Percentiles rank a stretch among this genome's conserved stretches.
Evolutionary conservation across 2,888 invertebrate species (phyloP).

Genomic region (Malthinus flaveolus): DNA sequence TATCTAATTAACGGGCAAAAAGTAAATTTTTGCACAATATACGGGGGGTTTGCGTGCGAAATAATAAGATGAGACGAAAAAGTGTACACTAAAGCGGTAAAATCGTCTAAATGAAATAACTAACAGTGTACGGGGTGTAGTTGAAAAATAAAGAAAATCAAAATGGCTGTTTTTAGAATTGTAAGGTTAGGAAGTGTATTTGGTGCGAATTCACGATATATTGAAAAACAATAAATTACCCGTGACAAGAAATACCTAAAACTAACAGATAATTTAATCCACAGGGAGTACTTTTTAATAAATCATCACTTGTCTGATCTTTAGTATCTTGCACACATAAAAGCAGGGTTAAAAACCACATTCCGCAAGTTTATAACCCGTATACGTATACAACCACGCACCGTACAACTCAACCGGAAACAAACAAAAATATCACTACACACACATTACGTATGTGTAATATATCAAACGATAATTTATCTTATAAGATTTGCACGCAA

Average conservation of each 20-base stretch:
- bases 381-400: slow-evolving; percentile 22
- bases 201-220: neutral
- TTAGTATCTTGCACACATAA: slow-evolving; percentile 13
- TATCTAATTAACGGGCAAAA: no score
- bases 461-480: no score
- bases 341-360: slow-evolving; percentile 21
- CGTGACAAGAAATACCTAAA: slow-evolving; percentile 1
- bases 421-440: slow-evolving; percentile 7
- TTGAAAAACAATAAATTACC: slow-evolving; percentile 4
- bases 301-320: slow-evolving; percentile 15
- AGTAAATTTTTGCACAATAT: no score
- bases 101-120: no score
- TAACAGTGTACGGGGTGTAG: no score
- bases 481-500: no score
- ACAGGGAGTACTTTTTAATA: slow-evolving; percentile 13
- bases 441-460: neutral
- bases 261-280: slow-evolving; percentile 6
- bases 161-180: no score
- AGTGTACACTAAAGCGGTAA: no score
- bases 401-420: slow-evolving; percentile 23
- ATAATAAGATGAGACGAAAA: no score
- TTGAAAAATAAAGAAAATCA: no score
- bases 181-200: no score
- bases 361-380: slow-evolving; percentile 25
- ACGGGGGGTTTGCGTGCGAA: no score